Conservation (phyloP, 2,888 invertebrate genomes). For the Brachyptera risi region DNA sequence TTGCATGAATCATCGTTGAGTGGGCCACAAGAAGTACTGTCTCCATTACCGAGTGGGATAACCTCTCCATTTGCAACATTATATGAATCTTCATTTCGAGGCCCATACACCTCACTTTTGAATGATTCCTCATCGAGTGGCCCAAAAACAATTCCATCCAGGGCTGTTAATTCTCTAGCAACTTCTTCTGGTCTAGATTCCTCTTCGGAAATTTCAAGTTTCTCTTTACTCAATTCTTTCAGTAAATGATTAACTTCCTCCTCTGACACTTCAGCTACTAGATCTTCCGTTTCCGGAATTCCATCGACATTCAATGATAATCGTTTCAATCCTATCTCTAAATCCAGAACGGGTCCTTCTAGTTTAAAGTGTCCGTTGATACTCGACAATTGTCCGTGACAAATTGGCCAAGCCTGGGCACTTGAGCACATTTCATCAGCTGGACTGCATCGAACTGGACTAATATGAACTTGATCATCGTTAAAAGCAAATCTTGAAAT, state of each 20-base stretch:
- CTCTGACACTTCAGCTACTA: constrained; percentile 43
- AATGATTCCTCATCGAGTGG: too few relatives aligned
- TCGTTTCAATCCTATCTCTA: too few relatives aligned
- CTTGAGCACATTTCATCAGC: background rate
- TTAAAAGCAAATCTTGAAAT: constrained; percentile 27
- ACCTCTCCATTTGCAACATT: background rate
- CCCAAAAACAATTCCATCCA: too few relatives aligned
- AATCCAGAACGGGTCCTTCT: constrained; percentile 54
- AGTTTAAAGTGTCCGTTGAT: constrained; percentile 40
- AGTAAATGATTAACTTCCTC: background rate
- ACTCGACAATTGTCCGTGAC: background rate
- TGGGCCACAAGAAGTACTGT: background rate
- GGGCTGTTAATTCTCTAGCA: too few relatives aligned
- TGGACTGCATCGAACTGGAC: background rate
- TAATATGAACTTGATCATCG: background rate
- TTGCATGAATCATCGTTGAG: too few relatives aligned
- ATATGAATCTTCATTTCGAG: background rate
- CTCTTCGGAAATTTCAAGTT: background rate
- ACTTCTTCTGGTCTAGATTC: background rate
- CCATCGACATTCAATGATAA: too few relatives aligned
- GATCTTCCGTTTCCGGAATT: too few relatives aligned
- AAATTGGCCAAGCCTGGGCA: too few relatives aligned
- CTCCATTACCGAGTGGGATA: background rate
- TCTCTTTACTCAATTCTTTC: background rate
- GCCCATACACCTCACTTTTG: constrained; percentile 10